These are phyloP conservation scores for Molossus molossus DNA, from an alignment of 2,797 vertebrate genomes.

Conservation along the genomic window DNA sequence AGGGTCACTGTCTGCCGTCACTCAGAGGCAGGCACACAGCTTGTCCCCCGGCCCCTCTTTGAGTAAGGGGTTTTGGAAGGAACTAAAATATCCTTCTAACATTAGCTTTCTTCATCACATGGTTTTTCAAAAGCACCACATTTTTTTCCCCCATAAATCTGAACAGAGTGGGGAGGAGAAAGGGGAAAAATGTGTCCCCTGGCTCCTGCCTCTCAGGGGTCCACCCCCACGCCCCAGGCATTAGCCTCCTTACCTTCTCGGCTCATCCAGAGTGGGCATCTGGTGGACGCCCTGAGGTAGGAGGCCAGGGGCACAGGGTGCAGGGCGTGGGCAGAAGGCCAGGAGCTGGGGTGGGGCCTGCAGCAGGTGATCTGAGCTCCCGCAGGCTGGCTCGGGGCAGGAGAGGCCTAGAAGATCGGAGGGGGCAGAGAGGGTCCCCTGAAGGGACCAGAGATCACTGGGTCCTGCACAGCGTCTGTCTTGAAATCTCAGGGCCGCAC, in stretches of 20 bases:
- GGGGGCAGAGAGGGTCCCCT: neutral
- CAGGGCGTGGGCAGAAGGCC: neutral
- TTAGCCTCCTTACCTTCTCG: neutral
- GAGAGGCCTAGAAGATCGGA: neutral
- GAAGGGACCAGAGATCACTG: neutral
- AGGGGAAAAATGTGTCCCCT: neutral
- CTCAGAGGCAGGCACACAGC: neutral
- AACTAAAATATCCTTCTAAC: neutral
- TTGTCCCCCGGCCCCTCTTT: too few species aligned
- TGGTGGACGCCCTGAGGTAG: neutral
- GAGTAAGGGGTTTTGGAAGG: neutral
- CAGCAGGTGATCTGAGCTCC: neutral
- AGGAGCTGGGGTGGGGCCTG: neutral
- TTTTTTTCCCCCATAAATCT: neutral
- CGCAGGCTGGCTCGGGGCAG: neutral
- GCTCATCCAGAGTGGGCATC: neutral
- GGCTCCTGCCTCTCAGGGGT: neutral
- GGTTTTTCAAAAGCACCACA: neutral
- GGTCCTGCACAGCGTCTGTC: neutral
- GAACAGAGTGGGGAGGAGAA: neutral
- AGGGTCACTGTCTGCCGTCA: fast-evolving
- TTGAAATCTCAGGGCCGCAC: neutral
- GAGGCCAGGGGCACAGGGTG: neutral
- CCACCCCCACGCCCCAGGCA: neutral
- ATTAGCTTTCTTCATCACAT: fast-evolving